phyloP scores from a whole-genome alignment of 2,888 invertebrate genomes.

The Heliconius aoede region DNA sequence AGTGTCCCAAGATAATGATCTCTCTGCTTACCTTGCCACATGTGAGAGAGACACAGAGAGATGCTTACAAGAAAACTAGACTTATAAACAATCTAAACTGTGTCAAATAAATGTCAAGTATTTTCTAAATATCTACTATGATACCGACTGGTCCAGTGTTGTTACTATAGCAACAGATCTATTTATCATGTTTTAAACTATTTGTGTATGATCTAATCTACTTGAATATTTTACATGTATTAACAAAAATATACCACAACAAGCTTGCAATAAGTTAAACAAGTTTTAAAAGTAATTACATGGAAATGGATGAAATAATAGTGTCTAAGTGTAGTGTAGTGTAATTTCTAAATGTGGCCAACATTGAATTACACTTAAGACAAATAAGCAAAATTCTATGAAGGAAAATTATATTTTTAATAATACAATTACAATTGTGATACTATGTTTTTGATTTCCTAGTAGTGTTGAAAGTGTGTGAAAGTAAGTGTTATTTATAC shows the following conservation, averaged over 20 bases:
- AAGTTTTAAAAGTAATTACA: background rate
- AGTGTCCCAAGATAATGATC: background rate
- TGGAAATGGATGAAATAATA: background rate
- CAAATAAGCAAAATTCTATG: background rate
- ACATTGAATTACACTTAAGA: background rate
- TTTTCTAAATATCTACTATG: background rate
- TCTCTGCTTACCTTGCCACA: background rate
- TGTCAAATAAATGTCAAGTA: background rate
- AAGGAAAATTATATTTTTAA: background rate
- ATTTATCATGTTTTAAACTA: background rate
- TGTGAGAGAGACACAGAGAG: background rate
- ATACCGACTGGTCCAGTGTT: background rate
- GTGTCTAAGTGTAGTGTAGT: no score
- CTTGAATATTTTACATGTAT: background rate
- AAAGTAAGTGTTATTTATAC: background rate
- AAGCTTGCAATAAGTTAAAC: background rate
- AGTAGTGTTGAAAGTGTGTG: background rate
- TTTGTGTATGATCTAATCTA: background rate
- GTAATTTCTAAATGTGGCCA: background rate
- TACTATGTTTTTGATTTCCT: background rate
- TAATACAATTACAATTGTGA: background rate
- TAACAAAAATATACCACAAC: background rate
- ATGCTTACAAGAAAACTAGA: background rate
- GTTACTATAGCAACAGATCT: conserved; percentile 23
- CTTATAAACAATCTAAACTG: background rate